Percentiles rank a stretch among this genome's conserved stretches.
Evolutionary conservation across 1,140 invertebrate genomes (phyloP).

Genomic region (Limonius californicus): DNA sequence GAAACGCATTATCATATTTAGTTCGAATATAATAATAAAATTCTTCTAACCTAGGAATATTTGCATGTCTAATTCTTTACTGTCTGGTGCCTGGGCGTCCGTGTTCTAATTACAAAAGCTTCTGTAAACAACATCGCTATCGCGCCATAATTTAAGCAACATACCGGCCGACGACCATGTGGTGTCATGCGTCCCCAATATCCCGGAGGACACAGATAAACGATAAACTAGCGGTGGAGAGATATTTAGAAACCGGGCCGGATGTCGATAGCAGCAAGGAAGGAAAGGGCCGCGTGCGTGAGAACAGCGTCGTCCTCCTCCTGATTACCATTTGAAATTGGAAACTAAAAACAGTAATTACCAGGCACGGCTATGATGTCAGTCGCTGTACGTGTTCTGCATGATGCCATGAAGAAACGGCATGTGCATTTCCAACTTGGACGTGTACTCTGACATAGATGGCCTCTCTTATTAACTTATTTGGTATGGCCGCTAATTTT

Average conservation of each 20-base stretch:
- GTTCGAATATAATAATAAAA: too few relatives aligned
- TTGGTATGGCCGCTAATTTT: neutral
- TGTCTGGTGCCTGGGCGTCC: neutral
- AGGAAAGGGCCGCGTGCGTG: conserved; percentile 29
- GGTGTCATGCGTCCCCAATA: neutral
- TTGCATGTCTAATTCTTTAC: neutral
- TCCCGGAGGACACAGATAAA: conserved; percentile 5
- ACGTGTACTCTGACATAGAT: neutral
- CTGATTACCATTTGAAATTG: conserved; percentile 34
- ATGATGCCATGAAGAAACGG: conserved; percentile 16
- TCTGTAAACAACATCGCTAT: too few relatives aligned
- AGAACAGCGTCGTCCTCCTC: conserved; percentile 24
- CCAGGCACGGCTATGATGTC: conserved; percentile 31
- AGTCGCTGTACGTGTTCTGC: conserved; percentile 30
- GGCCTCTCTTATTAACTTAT: neutral
- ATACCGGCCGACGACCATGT: conserved; percentile 1
- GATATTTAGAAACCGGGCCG: conserved; percentile 13
- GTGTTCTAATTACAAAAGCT: neutral
- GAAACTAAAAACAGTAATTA: conserved; percentile 36
- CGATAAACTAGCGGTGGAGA: conserved; percentile 5
- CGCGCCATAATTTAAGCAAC: neutral
- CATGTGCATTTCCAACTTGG: neutral
- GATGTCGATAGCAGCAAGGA: conserved; percentile 26
- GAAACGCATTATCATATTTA: too few relatives aligned
- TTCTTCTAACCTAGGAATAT: too few relatives aligned